A percentile compares a stretch with the other conserved stretches of the same genome.
phyloP scores from a whole-genome alignment of 2,113 vertebrate genomes.

The Pachyramphus minor region DNA sequence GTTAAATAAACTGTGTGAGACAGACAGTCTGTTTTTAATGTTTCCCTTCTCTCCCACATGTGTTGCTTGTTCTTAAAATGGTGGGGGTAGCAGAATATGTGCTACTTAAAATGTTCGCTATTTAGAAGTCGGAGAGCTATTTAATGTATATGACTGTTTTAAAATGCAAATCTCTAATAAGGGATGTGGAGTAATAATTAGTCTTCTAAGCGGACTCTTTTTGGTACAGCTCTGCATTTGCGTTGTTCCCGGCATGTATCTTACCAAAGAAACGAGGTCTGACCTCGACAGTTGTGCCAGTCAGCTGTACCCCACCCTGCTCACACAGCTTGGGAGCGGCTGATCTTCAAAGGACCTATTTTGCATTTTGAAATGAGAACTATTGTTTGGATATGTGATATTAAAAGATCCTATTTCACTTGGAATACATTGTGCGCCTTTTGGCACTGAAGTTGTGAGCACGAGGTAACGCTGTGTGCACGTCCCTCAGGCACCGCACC shows the following conservation, averaged over 20 bases:
- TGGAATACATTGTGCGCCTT: not conserved
- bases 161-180: constrained; percentile 10
- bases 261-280: constrained; percentile 40
- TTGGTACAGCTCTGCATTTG: constrained; percentile 21
- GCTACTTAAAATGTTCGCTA: not conserved
- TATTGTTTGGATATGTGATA: constrained; percentile 52
- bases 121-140: not conserved
- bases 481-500: fast-evolving
- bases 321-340: not conserved
- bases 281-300: constrained; percentile 26
- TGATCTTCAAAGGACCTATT: constrained; percentile 26
- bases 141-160: constrained; percentile 42
- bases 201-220: constrained; percentile 18
- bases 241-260: not conserved
- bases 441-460: not conserved
- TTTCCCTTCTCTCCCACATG: constrained; percentile 57
- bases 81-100: not conserved
- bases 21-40: constrained; percentile 71
- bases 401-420: constrained; percentile 46
- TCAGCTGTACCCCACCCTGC: not conserved
- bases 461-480: not conserved
- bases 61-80: not conserved
- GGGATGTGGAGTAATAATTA: constrained; percentile 21
- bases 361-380: constrained; percentile 46
- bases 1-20: constrained; percentile 88